Evolutionary conservation across 2,113 vertebrate genomes (phyloP), one percentile per base, ranked within the genome.

Genomic region (Columbina picui): DNA sequence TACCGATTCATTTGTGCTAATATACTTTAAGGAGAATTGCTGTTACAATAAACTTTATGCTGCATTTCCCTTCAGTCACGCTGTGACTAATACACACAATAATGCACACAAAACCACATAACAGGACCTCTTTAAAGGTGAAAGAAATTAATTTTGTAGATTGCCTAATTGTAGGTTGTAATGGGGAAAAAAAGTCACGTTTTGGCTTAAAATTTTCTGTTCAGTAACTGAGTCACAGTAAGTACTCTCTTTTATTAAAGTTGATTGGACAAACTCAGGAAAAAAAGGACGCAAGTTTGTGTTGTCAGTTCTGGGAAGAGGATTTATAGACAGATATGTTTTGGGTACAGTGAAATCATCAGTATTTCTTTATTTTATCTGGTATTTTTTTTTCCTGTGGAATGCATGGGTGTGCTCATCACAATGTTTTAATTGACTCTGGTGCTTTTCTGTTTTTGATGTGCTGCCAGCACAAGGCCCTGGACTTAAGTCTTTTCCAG

Each of bases 1-100:
- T 93, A 88, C 92, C 92, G 95, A 95, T 96, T 98, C 93, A 88
- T 97, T 94, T 96, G 63, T 71, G 89, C 61, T 84, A 95, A 95
- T 95, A 85, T 20, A 85, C 76, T 95, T 96, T 91, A 76, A 97
- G 92, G 95, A 93, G 97, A 97, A 97, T 79, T 77, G 84, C 89
- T 92, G 59, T 94, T 95, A 83, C 83, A 88, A 95, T 96, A 88
- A 97, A 97, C 96, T 92, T 95, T 91, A 76, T 93, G 79, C 74
- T 68, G 76, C 49, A 38, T 94, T 95, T 97, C 83, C 70, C 84
- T 84, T 94, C 89, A 94, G 94, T 78, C 82, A 93, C 87, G 75
- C 94, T 97, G 69, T 96, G 96, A 96, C 95, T 96, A 97, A 97
- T 78, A 55, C 68, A 85, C 32, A 73, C 82, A 87, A 59, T 47